These are phyloP conservation scores for Meloidogyne exigua DNA, from an alignment of 1,140 invertebrate genomes.

Conservation along the genomic window DNA sequence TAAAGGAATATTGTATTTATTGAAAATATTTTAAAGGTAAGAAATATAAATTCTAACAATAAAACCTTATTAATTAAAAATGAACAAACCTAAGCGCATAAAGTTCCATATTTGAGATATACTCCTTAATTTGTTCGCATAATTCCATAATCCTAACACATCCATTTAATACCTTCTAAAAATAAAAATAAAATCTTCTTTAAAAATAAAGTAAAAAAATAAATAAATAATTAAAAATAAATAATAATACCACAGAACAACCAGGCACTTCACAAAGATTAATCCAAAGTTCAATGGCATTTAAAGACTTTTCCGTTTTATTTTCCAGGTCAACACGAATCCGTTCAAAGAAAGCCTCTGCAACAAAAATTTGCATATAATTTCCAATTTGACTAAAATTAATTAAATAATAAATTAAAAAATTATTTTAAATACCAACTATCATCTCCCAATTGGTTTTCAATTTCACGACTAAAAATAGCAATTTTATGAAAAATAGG, in stretches of 20 bases:
- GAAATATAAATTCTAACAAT: too few species aligned
- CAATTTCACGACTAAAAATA: constrained; percentile 50
- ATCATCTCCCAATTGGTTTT: constrained; percentile 35
- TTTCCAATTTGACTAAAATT: constrained; percentile 28
- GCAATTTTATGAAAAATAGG: constrained; percentile 52
- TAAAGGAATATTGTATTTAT: too few species aligned
- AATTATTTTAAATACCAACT: constrained; percentile 8
- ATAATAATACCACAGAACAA: constrained; percentile 32
- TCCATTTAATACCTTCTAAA: constrained; percentile 50
- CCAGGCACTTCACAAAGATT: constrained; percentile 38
- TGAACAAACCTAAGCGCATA: constrained; percentile 43
- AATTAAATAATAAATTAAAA: neutral
- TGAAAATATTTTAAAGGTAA: too few species aligned
- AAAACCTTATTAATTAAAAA: neutral
- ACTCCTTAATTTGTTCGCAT: constrained; percentile 53
- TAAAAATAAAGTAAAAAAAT: constrained; percentile 9
- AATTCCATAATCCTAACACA: constrained; percentile 49
- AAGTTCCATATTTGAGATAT: constrained; percentile 52
- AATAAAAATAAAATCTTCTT: neutral
- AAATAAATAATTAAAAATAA: constrained; percentile 17
- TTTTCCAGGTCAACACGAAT: constrained; percentile 45
- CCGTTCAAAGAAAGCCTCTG: constrained; percentile 51
- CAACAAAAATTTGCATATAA: constrained; percentile 55
- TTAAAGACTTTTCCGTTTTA: constrained; percentile 46
- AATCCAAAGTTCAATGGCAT: constrained; percentile 44